A percentile compares a stretch with the other conserved stretches of the same genome.
phyloP scores from a whole-genome alignment of 2,797 vertebrate genomes.

The Pitangus sulphuratus region DNA sequence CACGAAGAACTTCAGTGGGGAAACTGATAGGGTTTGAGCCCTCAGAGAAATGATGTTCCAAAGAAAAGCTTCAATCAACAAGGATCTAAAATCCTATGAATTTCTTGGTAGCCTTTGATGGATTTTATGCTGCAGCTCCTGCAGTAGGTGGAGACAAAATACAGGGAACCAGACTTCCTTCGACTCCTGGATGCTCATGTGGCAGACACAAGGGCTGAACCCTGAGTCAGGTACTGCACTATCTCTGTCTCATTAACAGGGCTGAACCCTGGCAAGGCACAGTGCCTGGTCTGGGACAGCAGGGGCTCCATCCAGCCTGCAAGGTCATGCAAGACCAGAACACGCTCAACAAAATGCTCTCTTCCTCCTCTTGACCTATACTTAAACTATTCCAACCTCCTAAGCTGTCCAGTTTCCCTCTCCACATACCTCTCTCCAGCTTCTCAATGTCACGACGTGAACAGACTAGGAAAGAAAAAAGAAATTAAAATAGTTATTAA shows the following conservation, averaged over 20 bases:
- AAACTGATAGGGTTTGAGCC: not conserved
- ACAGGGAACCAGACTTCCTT: not conserved
- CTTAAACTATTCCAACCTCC: not conserved
- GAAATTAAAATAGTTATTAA: not conserved
- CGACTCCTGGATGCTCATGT: not conserved
- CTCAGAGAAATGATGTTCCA: not conserved
- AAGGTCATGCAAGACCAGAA: not conserved
- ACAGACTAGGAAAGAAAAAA: slow-evolving; percentile 83
- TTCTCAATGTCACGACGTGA: slow-evolving; percentile 91
- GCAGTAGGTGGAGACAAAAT: not conserved
- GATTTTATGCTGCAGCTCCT: not conserved
- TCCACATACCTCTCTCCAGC: slow-evolving; percentile 91
- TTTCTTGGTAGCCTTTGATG: not conserved
- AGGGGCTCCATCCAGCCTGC: not conserved
- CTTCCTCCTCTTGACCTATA: not conserved
- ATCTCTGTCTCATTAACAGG: not conserved
- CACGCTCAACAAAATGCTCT: not conserved
- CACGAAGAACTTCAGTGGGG: not conserved
- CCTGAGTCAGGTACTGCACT: not conserved
- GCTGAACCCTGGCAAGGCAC: not conserved
- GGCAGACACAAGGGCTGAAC: not conserved
- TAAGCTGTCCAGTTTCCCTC: not conserved
- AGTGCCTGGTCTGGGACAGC: not conserved
- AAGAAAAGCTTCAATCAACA: not conserved
- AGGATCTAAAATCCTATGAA: not conserved